phyloP scores from a whole-genome alignment of 2,797 vertebrate genomes.

The Petrocephalus sullivani region DNA sequence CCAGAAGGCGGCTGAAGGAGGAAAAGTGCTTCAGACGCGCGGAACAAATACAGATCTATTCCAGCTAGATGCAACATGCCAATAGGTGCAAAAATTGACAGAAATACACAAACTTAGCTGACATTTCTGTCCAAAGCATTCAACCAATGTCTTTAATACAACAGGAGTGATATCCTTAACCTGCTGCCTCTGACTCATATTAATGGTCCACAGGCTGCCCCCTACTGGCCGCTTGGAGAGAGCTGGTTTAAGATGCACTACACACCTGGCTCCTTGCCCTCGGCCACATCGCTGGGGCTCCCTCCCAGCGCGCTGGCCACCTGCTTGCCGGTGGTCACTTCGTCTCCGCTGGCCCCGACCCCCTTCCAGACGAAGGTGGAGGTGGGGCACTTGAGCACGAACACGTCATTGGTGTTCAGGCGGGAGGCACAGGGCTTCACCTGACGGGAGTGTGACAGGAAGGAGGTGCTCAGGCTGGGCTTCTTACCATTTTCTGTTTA shows the following conservation, averaged over 20 bases:
- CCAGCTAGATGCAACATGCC: background rate
- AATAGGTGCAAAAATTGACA: background rate
- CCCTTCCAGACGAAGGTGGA: constrained; percentile 57
- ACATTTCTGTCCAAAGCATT: background rate
- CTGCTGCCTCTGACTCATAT: background rate
- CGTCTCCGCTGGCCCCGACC: constrained; percentile 49
- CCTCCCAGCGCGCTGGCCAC: constrained; percentile 53
- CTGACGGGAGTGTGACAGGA: constrained; percentile 35
- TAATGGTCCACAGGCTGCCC: background rate
- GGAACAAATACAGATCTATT: background rate
- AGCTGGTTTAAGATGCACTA: background rate
- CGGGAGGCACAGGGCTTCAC: constrained; percentile 46
- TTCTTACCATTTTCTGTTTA: background rate
- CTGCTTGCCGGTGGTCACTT: constrained; percentile 49
- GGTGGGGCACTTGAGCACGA: constrained; percentile 57
- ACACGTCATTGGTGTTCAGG: constrained; percentile 67
- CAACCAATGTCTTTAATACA: background rate
- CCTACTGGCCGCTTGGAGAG: background rate
- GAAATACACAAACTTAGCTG: background rate
- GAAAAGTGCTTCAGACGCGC: background rate
- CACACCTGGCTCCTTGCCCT: constrained; percentile 59
- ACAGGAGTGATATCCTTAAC: background rate
- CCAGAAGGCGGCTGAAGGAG: constrained; percentile 58
- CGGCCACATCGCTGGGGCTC: constrained; percentile 42
- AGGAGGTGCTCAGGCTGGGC: background rate